Conservation (phyloP, 2,797 vertebrate species). For the Lutjanus campechanus region DNA sequence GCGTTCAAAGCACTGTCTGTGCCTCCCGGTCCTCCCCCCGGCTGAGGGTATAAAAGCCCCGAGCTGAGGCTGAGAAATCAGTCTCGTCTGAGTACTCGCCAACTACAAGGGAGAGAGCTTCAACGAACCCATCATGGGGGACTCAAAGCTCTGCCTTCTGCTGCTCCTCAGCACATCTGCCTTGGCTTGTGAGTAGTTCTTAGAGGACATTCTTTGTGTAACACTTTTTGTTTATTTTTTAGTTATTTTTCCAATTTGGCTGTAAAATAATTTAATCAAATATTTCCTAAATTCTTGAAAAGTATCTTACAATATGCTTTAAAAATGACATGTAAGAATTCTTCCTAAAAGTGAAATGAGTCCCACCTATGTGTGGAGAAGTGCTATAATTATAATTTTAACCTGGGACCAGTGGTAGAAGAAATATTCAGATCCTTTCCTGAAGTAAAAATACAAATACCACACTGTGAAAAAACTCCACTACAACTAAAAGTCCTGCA, state of each 20-base stretch:
- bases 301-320: background rate
- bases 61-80: constrained; percentile 49
- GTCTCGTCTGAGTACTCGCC: constrained; percentile 81
- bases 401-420: background rate
- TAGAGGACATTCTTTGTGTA: background rate
- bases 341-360: background rate
- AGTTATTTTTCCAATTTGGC: background rate
- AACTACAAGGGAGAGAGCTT: constrained; percentile 79
- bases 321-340: background rate
- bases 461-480: too few species aligned
- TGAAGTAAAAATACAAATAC: too few species aligned
- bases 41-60: constrained; percentile 80
- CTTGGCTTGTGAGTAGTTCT: constrained; percentile 88
- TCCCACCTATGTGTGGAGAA: background rate
- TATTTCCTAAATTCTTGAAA: background rate
- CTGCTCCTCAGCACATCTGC: constrained; percentile 82
- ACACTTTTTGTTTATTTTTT: too few species aligned
- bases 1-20: constrained; percentile 58
- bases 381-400: background rate
- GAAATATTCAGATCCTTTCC: too few species aligned
- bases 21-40: constrained; percentile 50
- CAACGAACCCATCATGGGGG: constrained; percentile 89
- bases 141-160: constrained; percentile 87
- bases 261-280: background rate
- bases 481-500: too few species aligned